A percentile compares a stretch with the other conserved stretches of the same genome.
These are phyloP conservation scores for Lacanobia wlatinum DNA, from an alignment of 2,888 invertebrate genomes.

Conservation along the genomic window DNA sequence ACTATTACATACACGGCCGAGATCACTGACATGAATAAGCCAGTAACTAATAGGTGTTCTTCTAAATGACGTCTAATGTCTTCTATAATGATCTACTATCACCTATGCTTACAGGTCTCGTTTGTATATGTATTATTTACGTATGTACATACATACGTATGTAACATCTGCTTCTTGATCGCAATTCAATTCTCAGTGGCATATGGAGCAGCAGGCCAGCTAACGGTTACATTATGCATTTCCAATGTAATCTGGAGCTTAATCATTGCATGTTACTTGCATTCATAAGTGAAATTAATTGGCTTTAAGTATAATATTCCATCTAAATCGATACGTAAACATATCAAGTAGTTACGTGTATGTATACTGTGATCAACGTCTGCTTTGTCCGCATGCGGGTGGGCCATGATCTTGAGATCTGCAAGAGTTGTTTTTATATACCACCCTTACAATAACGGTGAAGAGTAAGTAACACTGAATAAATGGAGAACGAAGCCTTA, in stretches of 20 bases:
- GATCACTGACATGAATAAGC: not conserved
- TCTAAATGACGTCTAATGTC: constrained; percentile 10
- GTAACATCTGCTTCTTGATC: constrained; percentile 44
- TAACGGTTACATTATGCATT: constrained; percentile 41
- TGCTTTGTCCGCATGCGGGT: not conserved
- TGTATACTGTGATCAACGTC: not conserved
- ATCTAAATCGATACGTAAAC: not conserved
- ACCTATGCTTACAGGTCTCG: not conserved
- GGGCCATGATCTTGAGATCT: not conserved
- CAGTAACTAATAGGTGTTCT: not conserved
- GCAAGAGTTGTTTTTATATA: not conserved
- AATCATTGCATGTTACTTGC: constrained; percentile 12
- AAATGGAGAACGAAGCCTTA: not conserved
- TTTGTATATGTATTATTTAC: not conserved
- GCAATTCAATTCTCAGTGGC: constrained; percentile 35
- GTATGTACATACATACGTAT: no score
- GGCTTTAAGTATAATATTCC: not conserved
- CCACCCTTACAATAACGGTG: not conserved
- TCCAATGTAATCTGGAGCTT: constrained; percentile 22
- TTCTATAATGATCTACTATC: constrained; percentile 21
- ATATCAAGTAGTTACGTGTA: not conserved
- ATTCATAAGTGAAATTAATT: constrained; percentile 12
- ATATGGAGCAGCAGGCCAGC: constrained; percentile 37
- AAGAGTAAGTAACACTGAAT: no score
- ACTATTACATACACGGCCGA: not conserved